Evolutionary conservation across 2,888 invertebrate genomes (phyloP).

Genomic region (Mamestra brassicae): DNA sequence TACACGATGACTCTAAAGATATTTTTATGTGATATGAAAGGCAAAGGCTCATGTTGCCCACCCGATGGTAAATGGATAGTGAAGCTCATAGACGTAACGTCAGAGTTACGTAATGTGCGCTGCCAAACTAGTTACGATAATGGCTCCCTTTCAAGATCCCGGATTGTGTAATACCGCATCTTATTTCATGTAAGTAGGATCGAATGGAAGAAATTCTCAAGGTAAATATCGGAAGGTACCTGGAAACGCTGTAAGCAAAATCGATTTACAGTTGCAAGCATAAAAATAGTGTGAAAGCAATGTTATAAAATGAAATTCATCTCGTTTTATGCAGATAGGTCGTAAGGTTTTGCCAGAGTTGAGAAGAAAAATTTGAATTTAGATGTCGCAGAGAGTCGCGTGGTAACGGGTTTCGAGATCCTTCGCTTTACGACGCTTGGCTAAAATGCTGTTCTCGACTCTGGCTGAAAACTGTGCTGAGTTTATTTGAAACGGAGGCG

Average conservation of each 20-base stretch:
- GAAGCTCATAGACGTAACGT: constrained; percentile 39
- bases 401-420: constrained; percentile 82
- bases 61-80: constrained; percentile 62
- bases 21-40: constrained; percentile 59
- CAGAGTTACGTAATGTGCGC: constrained; percentile 47
- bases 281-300: constrained; percentile 79
- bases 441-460: constrained; percentile 87
- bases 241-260: constrained; percentile 64
- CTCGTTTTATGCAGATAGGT: constrained; percentile 83
- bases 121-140: constrained; percentile 63
- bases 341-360: constrained; percentile 77
- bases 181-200: constrained; percentile 44
- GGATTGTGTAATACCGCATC: constrained; percentile 53
- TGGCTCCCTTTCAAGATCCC: constrained; percentile 46
- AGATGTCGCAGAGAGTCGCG: constrained; percentile 83
- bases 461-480: constrained; percentile 84
- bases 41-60: constrained; percentile 46
- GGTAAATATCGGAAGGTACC: constrained; percentile 52
- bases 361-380: constrained; percentile 88
- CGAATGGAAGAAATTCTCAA: constrained; percentile 30
- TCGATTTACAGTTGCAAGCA: constrained; percentile 68
- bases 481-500: constrained; percentile 87
- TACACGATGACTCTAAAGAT: constrained; percentile 50
- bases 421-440: constrained; percentile 86
- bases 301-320: constrained; percentile 85